Evolutionary conservation across 2,888 invertebrate species (phyloP).

Genomic region (Eristalinus sepulchralis): DNA sequence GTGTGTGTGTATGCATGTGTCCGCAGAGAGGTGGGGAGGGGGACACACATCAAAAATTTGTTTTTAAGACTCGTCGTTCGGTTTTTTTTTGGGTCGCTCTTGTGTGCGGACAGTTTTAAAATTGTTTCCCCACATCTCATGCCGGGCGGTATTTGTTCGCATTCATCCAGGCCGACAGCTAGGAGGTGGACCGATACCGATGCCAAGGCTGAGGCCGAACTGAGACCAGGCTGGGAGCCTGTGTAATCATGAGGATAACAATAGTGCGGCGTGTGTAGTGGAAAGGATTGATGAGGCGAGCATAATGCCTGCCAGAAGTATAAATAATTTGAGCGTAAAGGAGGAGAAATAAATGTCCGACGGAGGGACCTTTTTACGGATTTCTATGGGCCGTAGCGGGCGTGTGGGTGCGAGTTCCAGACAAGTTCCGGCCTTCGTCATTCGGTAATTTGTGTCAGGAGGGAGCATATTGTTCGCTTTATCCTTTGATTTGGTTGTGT

Average conservation of each 20-base stretch:
- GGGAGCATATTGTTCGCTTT: conserved; percentile 23
- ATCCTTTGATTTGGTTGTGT: conserved; percentile 30
- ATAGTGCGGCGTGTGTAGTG: conserved; percentile 49
- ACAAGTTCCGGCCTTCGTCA: conserved; percentile 37
- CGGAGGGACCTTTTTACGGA: conserved; percentile 16
- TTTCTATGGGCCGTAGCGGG: no score
- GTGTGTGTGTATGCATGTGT: background rate
- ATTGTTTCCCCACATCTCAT: conserved; percentile 26
- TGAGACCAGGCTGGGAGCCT: background rate
- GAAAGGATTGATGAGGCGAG: conserved; percentile 68
- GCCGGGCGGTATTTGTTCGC: conserved; percentile 7
- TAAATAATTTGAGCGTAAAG: conserved; percentile 64
- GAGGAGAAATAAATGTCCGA: conserved; percentile 29
- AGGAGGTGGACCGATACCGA: conserved; percentile 35
- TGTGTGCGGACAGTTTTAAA: conserved; percentile 32
- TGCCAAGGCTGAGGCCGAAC: background rate
- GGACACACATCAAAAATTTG: conserved; percentile 12
- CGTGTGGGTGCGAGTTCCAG: conserved; percentile 10
- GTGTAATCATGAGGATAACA: conserved; percentile 62
- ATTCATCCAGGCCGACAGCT: conserved; percentile 38
- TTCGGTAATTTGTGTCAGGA: conserved; percentile 31
- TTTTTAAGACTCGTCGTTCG: conserved; percentile 13
- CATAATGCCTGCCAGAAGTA: conserved; percentile 54
- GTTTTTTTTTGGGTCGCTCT: background rate
- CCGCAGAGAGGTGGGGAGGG: background rate